phyloP scores from a whole-genome alignment of 2,888 invertebrate genomes.

The Sarcophaga variegata region DNA sequence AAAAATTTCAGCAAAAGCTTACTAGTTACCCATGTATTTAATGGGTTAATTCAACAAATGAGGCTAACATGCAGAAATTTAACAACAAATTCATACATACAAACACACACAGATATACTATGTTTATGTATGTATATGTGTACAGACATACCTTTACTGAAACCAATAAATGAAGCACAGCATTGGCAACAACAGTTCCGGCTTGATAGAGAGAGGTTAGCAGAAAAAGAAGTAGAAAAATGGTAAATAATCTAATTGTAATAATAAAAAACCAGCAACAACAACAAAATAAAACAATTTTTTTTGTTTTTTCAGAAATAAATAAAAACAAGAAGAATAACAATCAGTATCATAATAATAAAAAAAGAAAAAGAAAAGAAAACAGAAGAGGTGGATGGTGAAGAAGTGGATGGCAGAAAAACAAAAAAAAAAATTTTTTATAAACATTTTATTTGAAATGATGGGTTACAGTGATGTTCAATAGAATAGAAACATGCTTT shows the following conservation, averaged over 20 bases:
- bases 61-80: not conserved
- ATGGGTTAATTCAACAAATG: slow-evolving; percentile 59
- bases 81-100: not conserved
- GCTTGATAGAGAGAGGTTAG: slow-evolving; percentile 53
- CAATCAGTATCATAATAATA: not conserved
- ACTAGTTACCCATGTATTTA: not conserved
- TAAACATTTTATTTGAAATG: too few relatives aligned
- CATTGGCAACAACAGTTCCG: slow-evolving; percentile 60
- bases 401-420: slow-evolving; percentile 23
- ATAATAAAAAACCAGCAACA: slow-evolving; percentile 20
- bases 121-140: not conserved
- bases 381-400: slow-evolving; percentile 37
- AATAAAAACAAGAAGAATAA: not conserved
- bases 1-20: too few relatives aligned
- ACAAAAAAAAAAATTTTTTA: slow-evolving; percentile 6
- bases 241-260: slow-evolving; percentile 45
- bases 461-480: too few relatives aligned
- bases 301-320: not conserved
- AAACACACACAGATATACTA: slow-evolving; percentile 9
- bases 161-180: slow-evolving; percentile 13
- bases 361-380: slow-evolving; percentile 34
- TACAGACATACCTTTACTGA: slow-evolving; percentile 25
- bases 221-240: slow-evolving; percentile 37
- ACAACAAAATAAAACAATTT: slow-evolving; percentile 26
- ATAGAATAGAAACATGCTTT: too few relatives aligned